Conservation (phyloP, 2,888 invertebrate species). For the Allolobophora icterica region DNA sequence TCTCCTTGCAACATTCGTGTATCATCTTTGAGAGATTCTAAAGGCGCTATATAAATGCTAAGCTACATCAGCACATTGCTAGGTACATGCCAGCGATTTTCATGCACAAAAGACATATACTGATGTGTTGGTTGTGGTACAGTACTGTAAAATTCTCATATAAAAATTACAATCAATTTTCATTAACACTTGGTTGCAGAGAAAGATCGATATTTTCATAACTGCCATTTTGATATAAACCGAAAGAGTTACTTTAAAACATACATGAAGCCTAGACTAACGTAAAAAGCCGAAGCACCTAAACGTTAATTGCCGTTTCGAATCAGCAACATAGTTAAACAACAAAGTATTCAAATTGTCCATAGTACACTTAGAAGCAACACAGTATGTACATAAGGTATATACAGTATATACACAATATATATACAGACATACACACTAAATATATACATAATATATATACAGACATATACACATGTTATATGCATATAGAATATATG, state of each 20-base stretch:
- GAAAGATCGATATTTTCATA: background rate
- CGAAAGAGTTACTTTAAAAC: background rate
- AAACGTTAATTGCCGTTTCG: background rate
- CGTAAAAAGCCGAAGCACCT: conserved; percentile 2
- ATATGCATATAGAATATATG: background rate
- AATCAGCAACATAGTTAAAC: background rate
- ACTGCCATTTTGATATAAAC: background rate
- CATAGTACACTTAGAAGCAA: background rate
- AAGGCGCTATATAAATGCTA: too few relatives aligned
- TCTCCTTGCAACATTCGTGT: too few relatives aligned
- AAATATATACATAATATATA: background rate
- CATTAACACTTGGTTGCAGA: too few relatives aligned
- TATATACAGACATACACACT: background rate
- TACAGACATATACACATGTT: background rate
- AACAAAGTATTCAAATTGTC: background rate
- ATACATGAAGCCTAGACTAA: background rate
- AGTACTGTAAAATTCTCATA: too few relatives aligned
- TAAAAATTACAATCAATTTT: too few relatives aligned
- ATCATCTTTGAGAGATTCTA: too few relatives aligned
- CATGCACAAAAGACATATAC: too few relatives aligned
- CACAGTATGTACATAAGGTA: background rate
- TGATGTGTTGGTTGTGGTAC: too few relatives aligned
- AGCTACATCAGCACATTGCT: too few relatives aligned
- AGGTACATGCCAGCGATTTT: too few relatives aligned
- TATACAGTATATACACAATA: conserved; percentile 4